phyloP scores from a whole-genome alignment of 2,113 vertebrate genomes.

The Laticauda colubrina region DNA sequence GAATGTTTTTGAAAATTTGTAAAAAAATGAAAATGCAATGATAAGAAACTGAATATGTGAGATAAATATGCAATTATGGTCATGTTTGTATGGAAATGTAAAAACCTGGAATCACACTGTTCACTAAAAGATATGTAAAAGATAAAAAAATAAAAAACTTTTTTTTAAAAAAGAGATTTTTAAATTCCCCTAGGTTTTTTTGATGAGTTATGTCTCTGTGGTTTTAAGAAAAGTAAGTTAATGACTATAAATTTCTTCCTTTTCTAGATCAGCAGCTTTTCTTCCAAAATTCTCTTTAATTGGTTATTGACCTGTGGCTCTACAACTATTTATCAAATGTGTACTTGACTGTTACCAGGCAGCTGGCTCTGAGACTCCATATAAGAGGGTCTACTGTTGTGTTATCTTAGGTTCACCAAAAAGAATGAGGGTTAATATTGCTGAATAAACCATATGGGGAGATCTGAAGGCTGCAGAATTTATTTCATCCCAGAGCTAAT shows the following conservation, averaged over 20 bases:
- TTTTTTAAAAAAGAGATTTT: neutral
- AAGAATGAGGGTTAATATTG: constrained; percentile 16
- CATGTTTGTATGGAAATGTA: too few species aligned
- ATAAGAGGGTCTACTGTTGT: neutral
- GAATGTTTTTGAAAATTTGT: too few species aligned
- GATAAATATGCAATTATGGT: too few species aligned
- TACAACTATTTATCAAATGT: constrained; percentile 20
- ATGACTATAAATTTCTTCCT: constrained; percentile 29
- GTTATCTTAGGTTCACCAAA: constrained; percentile 6
- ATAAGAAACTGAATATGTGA: too few species aligned
- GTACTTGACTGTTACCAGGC: constrained; percentile 9
- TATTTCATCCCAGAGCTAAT: neutral
- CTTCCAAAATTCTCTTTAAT: constrained; percentile 28
- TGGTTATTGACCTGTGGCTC: constrained; percentile 38
- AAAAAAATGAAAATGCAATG: too few species aligned
- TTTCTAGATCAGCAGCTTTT: constrained; percentile 28
- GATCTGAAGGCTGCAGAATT: neutral
- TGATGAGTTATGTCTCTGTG: neutral
- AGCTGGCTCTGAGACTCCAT: constrained; percentile 1
- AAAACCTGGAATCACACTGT: too few species aligned
- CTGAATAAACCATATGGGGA: constrained; percentile 13
- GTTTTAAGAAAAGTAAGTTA: constrained; percentile 12
- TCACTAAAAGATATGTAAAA: too few species aligned
- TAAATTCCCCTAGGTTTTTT: neutral
- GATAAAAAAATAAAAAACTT: too few species aligned